A percentile compares a stretch with the other conserved stretches of the same genome.
phyloP scores from a whole-genome alignment of 2,888 invertebrate species.

The Augochlorella aurata region DNA sequence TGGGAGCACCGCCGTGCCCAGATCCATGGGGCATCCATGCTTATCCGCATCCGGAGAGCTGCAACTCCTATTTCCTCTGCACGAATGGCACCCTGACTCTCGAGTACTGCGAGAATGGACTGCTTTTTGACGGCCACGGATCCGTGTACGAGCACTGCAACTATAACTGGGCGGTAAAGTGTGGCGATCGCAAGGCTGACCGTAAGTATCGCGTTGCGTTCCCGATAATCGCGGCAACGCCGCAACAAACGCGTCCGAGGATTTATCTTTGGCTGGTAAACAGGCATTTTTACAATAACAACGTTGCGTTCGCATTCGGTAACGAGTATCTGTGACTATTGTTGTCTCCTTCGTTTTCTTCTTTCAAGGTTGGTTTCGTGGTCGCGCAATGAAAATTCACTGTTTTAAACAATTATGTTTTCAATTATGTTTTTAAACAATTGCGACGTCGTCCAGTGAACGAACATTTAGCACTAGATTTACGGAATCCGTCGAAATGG shows the following conservation, averaged over 20 bases:
- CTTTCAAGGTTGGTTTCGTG: neutral
- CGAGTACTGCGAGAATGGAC: constrained; percentile 95
- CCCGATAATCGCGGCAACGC: constrained; percentile 19
- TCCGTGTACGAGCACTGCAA: constrained; percentile 96
- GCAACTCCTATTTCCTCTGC: constrained; percentile 95
- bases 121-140: constrained; percentile 95
- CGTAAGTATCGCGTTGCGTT: constrained; percentile 84
- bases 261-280: neutral
- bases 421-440: too few species aligned
- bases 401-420: too few species aligned
- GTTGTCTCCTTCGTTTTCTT: too few species aligned
- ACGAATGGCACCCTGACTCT: constrained; percentile 94
- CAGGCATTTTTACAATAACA: neutral
- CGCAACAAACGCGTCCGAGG: constrained; percentile 5
- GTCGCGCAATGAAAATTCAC: too few species aligned
- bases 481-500: too few species aligned
- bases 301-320: too few species aligned
- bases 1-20: constrained; percentile 89
- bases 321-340: neutral
- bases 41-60: constrained; percentile 93
- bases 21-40: constrained; percentile 91
- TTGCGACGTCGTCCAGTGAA: too few species aligned
- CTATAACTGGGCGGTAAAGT: constrained; percentile 96
- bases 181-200: constrained; percentile 91
- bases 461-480: too few species aligned